Evolutionary conservation across 23 tunicate species (phyloP), one percentile per base, ranked within the genome.

Genomic region (Botrylloides violaceus): DNA sequence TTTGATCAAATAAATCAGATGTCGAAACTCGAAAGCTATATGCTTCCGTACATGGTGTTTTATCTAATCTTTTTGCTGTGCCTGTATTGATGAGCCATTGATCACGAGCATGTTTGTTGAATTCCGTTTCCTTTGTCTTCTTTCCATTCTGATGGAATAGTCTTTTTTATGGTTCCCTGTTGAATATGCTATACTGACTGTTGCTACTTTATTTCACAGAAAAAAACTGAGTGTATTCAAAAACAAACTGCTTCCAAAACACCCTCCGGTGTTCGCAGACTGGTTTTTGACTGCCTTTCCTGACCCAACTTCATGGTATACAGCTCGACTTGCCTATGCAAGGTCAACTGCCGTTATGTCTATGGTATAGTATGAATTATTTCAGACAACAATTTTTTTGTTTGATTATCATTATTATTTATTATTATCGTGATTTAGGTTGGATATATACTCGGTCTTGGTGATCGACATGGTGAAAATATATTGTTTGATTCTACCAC

Each of bases 321-420:
- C 74, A 49, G 84, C 97, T 2, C 47, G 90, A 28, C 64, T 79
- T 66, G 82, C 82, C 21, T 90, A 90, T 65, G 85, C 86, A 7
- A 80, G 97, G 32, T 90, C 97, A 18, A 59, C 86, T n/a, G 97
- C 97, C 23, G 97, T 90, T 58, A 90, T 90, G 97, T 90, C 97
- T 1, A 79, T 90, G 97, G 97, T 90, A 29, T 43, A n/a, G n/a
- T n/a, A n/a, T n/a, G n/a, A n/a, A n/a, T n/a, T n/a, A n/a, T n/a
- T n/a, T n/a, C n/a, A n/a, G n/a, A n/a, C n/a, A n/a, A n/a, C n/a
- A n/a, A n/a, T n/a, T n/a, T n/a, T n/a, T n/a, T n/a, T 43, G 53
- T 43, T 9, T 9, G 15, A 15, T 15, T 43, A 7, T 43, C 12
- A 15, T 43, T 59, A 20, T 59, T 7, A 59, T n/a, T 26, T 6